Evolutionary conservation across 1,140 invertebrate species (phyloP), one percentile per base, ranked within the genome.

Genomic region (Scaptomyza graminum): DNA sequence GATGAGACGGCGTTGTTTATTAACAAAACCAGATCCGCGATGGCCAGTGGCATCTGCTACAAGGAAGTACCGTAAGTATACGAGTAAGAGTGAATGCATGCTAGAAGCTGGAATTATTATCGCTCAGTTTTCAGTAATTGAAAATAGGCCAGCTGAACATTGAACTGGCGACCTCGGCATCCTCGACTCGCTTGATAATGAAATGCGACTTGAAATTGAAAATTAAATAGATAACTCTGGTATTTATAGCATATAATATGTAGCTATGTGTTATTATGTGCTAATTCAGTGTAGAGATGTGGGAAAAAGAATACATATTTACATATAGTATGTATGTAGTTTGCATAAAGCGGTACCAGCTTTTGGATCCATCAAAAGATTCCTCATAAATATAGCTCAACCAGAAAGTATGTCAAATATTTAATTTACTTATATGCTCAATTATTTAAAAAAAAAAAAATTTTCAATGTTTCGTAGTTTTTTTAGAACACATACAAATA

Each of bases 11-110:
- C 87, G 6, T 63, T 89, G 50, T 91, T 91, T 39, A 82, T 91
- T 39, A 91, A 91, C 46, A 83, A 87, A 47, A 91, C 90, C 6
- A 60, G 89, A 9, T 76, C 89, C 7, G 57, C 60, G 4, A 91
- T 91, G 80, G 90, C 90, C 49, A 89, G 80, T 57, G 93, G 93
- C 25, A 91, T 93, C 1, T 94, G 93, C 67, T 93, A 92, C 60
- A 92, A 92, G 43, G 93, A 94, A 93, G 93, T 94, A 3, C 93
- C 92, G 93, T 94, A 92, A 93, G 93, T 93, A 28, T 41, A 18
- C 7, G 2, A 3, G 18, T 31, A 31, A 31, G 7, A 31, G 28
- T 31, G n/a, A 11, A 6, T 16, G 12, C 43, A 52, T 61, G 31
- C 60, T 15, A 65, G 59, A 49, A 69, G 28, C 31, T 51, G 22